Evolutionary conservation across 2,797 vertebrate genomes (phyloP).

Genomic region (Hyperoplus lanceolatus): DNA sequence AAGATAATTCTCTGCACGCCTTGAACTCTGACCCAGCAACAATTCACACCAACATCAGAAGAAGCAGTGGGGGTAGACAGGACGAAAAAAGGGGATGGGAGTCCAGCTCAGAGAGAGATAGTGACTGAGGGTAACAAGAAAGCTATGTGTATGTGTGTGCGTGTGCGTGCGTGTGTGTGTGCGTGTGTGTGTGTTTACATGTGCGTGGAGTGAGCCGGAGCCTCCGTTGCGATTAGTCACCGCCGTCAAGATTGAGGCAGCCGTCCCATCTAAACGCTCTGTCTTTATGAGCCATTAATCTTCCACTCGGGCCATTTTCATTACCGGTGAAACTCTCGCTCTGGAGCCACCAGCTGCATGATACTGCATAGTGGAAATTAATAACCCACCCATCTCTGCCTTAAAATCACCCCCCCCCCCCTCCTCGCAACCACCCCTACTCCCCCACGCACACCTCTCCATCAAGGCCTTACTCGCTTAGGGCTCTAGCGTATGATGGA

Average conservation of each 20-base stretch:
- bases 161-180: conserved; percentile 21
- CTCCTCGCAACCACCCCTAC: neutral
- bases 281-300: conserved; percentile 99
- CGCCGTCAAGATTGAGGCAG: conserved; percentile 92
- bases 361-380: conserved; percentile 96
- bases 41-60: conserved; percentile 91
- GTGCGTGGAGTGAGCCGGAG: conserved; percentile 23
- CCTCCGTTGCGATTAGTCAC: conserved; percentile 91
- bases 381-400: conserved; percentile 89
- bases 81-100: conserved; percentile 6
- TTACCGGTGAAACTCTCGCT: conserved; percentile 95
- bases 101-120: conserved; percentile 26
- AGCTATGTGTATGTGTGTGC: neutral
- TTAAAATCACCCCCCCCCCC: conserved; percentile 70
- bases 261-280: conserved; percentile 98
- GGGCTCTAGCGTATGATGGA: conserved; percentile 89
- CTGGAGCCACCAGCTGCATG: conserved; percentile 96
- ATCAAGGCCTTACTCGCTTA: conserved; percentile 70
- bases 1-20: conserved; percentile 98
- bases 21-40: conserved; percentile 96
- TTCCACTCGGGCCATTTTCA: conserved; percentile 98
- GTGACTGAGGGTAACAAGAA: conserved; percentile 44
- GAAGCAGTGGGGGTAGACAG: conserved; percentile 44
- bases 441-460: conserved; percentile 39
- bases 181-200: conserved; percentile 40